These are phyloP conservation scores for Hemaris fuciformis DNA, from an alignment of 2,888 invertebrate species.

Conservation along the genomic window DNA sequence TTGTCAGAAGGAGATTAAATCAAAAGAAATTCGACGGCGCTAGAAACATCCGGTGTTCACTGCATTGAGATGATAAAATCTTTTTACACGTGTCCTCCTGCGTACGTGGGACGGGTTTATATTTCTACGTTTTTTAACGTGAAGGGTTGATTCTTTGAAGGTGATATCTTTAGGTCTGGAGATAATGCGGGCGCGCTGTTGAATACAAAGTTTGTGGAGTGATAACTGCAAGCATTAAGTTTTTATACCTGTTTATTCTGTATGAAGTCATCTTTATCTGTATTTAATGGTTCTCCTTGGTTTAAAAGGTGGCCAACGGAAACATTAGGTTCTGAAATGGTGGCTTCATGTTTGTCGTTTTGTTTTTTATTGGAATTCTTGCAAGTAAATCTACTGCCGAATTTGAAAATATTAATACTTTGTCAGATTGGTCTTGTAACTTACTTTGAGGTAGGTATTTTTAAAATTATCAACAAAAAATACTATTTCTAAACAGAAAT, in stretches of 20 bases:
- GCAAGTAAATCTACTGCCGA: too few species aligned
- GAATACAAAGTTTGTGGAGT: conserved; percentile 3
- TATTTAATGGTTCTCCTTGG: too few species aligned
- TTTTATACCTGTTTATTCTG: background rate
- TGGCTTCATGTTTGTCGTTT: too few species aligned
- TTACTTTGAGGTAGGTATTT: too few species aligned
- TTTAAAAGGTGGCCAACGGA: too few species aligned
- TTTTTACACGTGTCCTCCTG: conserved; percentile 58
- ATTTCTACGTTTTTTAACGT: conserved; percentile 20
- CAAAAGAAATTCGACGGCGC: conserved; percentile 62
- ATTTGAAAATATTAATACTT: too few species aligned
- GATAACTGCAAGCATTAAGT: background rate
- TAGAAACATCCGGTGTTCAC: conserved; percentile 62
- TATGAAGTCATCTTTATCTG: too few species aligned
- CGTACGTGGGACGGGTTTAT: conserved; percentile 56
- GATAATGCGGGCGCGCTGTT: background rate
- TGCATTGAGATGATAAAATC: conserved; percentile 50
- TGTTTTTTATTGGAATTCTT: too few species aligned
- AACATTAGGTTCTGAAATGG: too few species aligned
- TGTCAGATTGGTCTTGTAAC: too few species aligned
- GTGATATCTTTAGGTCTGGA: conserved; percentile 2
- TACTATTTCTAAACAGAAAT: too few species aligned
- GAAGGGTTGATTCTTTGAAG: conserved; percentile 24
- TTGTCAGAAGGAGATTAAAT: conserved; percentile 38
- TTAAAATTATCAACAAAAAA: too few species aligned